These are phyloP conservation scores for Tetragonula clypearis DNA, from an alignment of 1,140 invertebrate genomes.

Conservation along the genomic window DNA sequence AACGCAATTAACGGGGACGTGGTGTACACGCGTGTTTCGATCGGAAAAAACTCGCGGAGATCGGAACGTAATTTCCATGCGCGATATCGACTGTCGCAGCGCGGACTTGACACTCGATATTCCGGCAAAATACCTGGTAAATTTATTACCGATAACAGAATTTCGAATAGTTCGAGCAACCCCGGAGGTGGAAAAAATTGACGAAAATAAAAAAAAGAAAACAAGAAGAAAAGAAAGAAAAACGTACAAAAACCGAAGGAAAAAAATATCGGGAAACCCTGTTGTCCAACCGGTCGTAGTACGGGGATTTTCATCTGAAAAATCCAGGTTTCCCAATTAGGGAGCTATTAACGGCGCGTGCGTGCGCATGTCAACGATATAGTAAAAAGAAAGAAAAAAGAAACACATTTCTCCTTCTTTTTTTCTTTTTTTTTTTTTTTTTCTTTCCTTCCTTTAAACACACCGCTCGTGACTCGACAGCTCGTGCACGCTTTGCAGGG, in stretches of 20 bases:
- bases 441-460: not conserved
- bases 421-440: not conserved
- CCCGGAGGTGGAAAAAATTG: not conserved
- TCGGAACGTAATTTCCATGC: conserved; percentile 10
- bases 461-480: not conserved
- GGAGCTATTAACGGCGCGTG: not conserved
- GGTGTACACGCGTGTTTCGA: not conserved
- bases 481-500: not conserved
- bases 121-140: conserved; percentile 5
- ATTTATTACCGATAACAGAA: conserved; percentile 28
- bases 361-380: not conserved
- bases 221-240: not conserved
- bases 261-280: not conserved
- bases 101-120: conserved; percentile 32
- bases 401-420: not conserved
- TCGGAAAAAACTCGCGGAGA: not conserved
- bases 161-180: not conserved
- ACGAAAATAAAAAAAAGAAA: not conserved
- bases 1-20: conserved; percentile 1
- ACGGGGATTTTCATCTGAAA: conserved; percentile 2
- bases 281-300: not conserved
- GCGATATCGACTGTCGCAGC: conserved; percentile 28
- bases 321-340: conserved; percentile 22
- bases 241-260: not conserved
- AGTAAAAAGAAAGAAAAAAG: too few relatives aligned